Evolutionary conservation across 1,140 invertebrate species (phyloP).

Genomic region (Caenorhabditis tropicalis): DNA sequence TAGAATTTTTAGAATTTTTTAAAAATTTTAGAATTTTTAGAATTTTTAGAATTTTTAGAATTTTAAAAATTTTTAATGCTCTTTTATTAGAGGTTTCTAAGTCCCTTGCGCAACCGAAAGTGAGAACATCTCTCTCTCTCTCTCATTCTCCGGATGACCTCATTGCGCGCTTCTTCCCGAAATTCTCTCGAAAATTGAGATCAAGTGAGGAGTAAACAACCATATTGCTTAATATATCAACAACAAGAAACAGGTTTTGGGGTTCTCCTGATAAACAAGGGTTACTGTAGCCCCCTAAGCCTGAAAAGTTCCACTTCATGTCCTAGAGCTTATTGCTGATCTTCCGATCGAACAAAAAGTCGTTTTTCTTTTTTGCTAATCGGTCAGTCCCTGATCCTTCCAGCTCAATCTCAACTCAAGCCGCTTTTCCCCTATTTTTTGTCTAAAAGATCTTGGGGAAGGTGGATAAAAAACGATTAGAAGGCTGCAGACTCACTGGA

Average conservation of each 20-base stretch:
- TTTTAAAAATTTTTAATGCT: too few species aligned
- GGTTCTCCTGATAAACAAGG: too few species aligned
- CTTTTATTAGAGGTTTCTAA: too few species aligned
- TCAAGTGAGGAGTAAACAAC: too few species aligned
- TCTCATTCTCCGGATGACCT: slow-evolving; percentile 25
- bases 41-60: too few species aligned
- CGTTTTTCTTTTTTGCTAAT: not conserved
- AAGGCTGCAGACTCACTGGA: slow-evolving; percentile 72
- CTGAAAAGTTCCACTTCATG: not conserved
- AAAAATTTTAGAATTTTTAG: too few species aligned
- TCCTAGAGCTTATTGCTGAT: not conserved
- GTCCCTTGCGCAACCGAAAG: too few species aligned
- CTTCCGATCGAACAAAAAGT: not conserved
- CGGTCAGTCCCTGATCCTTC: not conserved
- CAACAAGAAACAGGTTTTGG: not conserved
- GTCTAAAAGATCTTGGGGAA: too few species aligned
- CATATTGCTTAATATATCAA: too few species aligned
- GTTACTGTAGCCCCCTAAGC: not conserved
- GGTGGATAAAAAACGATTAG: too few species aligned
- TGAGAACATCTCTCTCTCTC: not conserved
- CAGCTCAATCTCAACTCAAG: not conserved
- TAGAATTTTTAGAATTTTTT: too few species aligned
- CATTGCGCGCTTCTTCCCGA: not conserved
- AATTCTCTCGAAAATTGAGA: not conserved
- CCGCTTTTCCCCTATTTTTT: too few species aligned